phyloP scores from a whole-genome alignment of 2,797 vertebrate species.

The Tolypeutes matacus region DNA sequence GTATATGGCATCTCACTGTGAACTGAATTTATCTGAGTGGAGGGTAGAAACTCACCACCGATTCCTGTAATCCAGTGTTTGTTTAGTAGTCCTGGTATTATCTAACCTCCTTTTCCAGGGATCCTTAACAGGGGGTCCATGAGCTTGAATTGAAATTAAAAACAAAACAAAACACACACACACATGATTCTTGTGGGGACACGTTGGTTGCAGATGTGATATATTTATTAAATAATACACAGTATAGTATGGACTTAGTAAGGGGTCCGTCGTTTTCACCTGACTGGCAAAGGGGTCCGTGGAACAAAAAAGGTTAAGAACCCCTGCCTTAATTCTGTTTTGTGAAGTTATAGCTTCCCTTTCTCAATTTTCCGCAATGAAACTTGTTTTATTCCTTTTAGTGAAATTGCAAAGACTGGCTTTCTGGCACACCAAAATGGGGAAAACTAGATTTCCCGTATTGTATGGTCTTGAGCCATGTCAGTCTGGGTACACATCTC shows the following conservation, averaged over 20 bases:
- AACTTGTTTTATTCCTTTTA: background rate
- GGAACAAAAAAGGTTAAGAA: too few species aligned
- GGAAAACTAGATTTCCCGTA: background rate
- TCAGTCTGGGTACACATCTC: background rate
- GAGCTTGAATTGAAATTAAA: too few species aligned
- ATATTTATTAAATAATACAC: too few species aligned
- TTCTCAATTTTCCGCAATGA: background rate
- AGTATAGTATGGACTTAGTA: too few species aligned
- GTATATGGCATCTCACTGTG: background rate
- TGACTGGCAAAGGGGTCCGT: too few species aligned
- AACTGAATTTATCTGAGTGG: background rate
- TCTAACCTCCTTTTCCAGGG: background rate
- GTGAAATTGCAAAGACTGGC: background rate
- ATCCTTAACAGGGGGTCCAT: background rate
- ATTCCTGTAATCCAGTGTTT: background rate
- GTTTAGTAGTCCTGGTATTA: background rate
- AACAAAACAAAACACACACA: too few species aligned
- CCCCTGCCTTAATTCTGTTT: background rate
- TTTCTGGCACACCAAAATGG: background rate
- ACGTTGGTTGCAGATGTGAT: too few species aligned
- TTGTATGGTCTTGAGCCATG: background rate
- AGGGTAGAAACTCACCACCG: background rate
- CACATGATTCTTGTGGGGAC: too few species aligned
- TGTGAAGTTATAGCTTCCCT: background rate
- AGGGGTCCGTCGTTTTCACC: too few species aligned